Evolutionary conservation across 2,113 vertebrate genomes (phyloP).

Genomic region (Podiceps cristatus): DNA sequence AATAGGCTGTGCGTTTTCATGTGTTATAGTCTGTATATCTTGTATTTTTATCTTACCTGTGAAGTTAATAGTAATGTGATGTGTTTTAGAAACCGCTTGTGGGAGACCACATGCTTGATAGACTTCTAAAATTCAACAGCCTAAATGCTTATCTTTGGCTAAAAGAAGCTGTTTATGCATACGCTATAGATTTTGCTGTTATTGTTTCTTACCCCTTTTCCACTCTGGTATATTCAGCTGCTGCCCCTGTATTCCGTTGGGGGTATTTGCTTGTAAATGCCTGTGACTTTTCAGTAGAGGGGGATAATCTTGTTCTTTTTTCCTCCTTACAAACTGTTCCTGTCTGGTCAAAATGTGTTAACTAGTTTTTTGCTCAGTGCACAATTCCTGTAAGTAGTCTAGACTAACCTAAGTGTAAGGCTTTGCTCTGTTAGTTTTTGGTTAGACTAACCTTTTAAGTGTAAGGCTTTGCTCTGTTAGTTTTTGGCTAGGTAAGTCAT

Average conservation of each 20-base stretch:
- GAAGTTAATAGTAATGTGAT: not conserved
- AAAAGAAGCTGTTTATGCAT: not conserved
- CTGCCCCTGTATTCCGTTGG: accelerated
- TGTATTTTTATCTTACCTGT: not conserved
- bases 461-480: not conserved
- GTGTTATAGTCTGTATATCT: accelerated
- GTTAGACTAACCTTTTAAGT: not conserved
- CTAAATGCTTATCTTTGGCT: not conserved
- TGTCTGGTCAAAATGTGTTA: not conserved
- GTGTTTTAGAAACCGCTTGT: not conserved
- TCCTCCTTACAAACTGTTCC: not conserved
- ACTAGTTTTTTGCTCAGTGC: not conserved
- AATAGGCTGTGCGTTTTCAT: accelerated
- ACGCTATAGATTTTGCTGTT: not conserved
- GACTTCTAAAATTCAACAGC: not conserved
- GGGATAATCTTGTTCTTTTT: not conserved
- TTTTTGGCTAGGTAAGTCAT: not conserved
- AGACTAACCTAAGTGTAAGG: not conserved
- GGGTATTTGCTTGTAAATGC: not conserved
- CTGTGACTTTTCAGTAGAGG: not conserved
- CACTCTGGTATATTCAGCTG: accelerated
- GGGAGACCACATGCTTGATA: accelerated
- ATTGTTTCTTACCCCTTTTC: not conserved
- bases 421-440: not conserved
- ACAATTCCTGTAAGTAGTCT: not conserved